These are phyloP conservation scores for Heteromurus nitidus DNA, from an alignment of 2,888 invertebrate species.

Conservation along the genomic window DNA sequence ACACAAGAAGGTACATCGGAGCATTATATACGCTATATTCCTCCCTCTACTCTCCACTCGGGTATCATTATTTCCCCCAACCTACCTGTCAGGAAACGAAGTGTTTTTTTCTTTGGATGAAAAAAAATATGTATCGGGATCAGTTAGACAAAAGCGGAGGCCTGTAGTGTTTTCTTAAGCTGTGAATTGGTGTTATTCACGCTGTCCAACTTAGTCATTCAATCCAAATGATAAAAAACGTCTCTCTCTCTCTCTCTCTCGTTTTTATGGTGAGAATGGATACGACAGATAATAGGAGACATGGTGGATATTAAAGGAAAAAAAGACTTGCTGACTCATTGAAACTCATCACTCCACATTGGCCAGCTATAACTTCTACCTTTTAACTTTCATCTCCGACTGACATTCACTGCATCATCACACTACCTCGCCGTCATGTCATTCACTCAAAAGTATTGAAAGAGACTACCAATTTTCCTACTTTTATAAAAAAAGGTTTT, in stretches of 20 bases:
- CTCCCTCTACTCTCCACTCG: neutral
- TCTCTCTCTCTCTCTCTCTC: neutral
- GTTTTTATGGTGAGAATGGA: slow-evolving; percentile 25
- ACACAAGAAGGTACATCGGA: neutral
- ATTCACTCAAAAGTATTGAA: slow-evolving; percentile 61
- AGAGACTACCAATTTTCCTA: slow-evolving; percentile 70
- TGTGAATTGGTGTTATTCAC: slow-evolving; percentile 41
- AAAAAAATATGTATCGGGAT: slow-evolving; percentile 41
- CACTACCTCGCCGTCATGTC: slow-evolving; percentile 46
- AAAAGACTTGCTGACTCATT: slow-evolving; percentile 57
- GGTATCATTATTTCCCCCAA: slow-evolving; percentile 8
- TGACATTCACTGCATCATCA: slow-evolving; percentile 61
- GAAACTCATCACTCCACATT: slow-evolving; percentile 62
- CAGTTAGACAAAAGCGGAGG: slow-evolving; percentile 32
- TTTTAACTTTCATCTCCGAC: slow-evolving; percentile 68
- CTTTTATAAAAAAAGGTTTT: slow-evolving; percentile 57
- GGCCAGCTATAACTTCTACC: slow-evolving; percentile 51
- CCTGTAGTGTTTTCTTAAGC: slow-evolving; percentile 40
- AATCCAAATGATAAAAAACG: slow-evolving; percentile 39
- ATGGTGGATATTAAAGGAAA: neutral
- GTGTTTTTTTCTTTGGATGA: slow-evolving; percentile 34
- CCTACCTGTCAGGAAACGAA: slow-evolving; percentile 36
- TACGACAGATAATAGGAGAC: slow-evolving; percentile 39
- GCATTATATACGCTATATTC: neutral
- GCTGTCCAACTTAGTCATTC: slow-evolving; percentile 37